phyloP scores from a whole-genome alignment of 2,113 vertebrate genomes.

The Malurus cyaneus region DNA sequence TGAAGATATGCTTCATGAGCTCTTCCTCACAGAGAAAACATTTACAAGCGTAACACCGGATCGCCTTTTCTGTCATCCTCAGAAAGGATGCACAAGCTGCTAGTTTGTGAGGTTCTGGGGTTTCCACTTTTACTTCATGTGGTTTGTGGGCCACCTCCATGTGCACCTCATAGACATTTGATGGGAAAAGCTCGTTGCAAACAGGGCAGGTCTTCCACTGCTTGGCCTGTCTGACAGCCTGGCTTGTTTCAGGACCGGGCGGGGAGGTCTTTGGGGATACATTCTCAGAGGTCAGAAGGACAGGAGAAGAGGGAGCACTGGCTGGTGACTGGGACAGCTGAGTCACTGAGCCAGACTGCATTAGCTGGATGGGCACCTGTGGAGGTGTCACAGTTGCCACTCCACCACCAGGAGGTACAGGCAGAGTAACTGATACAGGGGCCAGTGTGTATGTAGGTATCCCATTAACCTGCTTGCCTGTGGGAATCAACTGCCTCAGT shows the following conservation, averaged over 20 bases:
- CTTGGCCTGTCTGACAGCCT: constrained; percentile 81
- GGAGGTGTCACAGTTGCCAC: constrained; percentile 65
- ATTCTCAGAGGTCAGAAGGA: constrained; percentile 44
- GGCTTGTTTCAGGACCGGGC: background rate
- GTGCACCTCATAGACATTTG: constrained; percentile 91
- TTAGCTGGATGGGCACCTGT: constrained; percentile 72
- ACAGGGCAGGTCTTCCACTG: constrained; percentile 96
- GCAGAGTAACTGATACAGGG: constrained; percentile 86
- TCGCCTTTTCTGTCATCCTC: constrained; percentile 87
- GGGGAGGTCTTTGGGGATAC: background rate
- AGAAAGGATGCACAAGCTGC: constrained; percentile 87
- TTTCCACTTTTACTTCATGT: constrained; percentile 25
- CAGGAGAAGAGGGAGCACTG: constrained; percentile 67
- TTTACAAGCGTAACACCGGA: constrained; percentile 88
- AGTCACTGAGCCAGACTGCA: constrained; percentile 71
- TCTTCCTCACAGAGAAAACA: constrained; percentile 85
- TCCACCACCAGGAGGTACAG: constrained; percentile 67
- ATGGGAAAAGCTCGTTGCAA: constrained; percentile 94
- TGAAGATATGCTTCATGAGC: constrained; percentile 87
- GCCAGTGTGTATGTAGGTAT: constrained; percentile 92
- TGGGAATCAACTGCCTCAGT: constrained; percentile 89
- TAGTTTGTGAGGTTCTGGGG: constrained; percentile 71
- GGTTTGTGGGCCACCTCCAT: constrained; percentile 88
- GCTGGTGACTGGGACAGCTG: constrained; percentile 64
- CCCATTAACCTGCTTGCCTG: constrained; percentile 92